Conservation (phyloP, 2,888 invertebrate genomes). For the Chirona hameri region DNA sequence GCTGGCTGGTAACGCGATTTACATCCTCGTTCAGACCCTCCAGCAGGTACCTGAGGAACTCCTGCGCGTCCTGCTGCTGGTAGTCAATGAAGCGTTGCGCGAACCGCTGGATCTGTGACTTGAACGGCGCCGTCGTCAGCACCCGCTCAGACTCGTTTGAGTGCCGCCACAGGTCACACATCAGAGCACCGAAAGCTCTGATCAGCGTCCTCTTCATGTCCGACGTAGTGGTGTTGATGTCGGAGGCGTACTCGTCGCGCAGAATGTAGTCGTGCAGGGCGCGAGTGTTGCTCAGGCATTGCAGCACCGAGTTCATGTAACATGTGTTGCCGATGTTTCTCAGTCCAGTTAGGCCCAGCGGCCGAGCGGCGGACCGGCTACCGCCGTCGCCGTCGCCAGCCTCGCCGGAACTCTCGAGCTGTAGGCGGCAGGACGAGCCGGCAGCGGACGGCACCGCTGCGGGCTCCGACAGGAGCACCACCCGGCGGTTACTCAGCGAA, state of each 20-base stretch:
- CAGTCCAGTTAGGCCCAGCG: too few species aligned
- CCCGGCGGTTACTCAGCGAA: too few species aligned
- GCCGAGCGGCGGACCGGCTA: too few species aligned
- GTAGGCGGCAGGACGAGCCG: too few species aligned
- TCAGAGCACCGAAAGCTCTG: slow-evolving; percentile 55
- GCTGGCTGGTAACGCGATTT: slow-evolving; percentile 68
- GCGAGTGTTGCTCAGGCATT: slow-evolving; percentile 63
- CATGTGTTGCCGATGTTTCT: slow-evolving; percentile 23
- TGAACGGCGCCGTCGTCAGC: slow-evolving; percentile 62
- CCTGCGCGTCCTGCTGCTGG: slow-evolving; percentile 88
- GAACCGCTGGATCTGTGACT: slow-evolving; percentile 69
- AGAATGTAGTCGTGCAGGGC: slow-evolving; percentile 70
- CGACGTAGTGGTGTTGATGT: slow-evolving; percentile 72
- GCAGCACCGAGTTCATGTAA: slow-evolving; percentile 40
- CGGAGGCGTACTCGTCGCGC: slow-evolving; percentile 60
- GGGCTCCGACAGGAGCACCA: too few species aligned
- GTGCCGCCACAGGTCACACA: slow-evolving; percentile 65
- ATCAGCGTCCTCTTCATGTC: slow-evolving; percentile 80
- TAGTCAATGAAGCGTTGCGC: slow-evolving; percentile 65
- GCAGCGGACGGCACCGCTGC: too few species aligned
- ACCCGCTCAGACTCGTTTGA: slow-evolving; percentile 41
- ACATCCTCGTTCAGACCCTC: slow-evolving; percentile 89
- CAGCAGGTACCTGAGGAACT: slow-evolving; percentile 70
- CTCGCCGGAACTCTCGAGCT: too few species aligned
- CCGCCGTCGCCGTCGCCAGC: too few species aligned